Conservation (phyloP, 2,888 invertebrate species). For the Spisula solida region DNA sequence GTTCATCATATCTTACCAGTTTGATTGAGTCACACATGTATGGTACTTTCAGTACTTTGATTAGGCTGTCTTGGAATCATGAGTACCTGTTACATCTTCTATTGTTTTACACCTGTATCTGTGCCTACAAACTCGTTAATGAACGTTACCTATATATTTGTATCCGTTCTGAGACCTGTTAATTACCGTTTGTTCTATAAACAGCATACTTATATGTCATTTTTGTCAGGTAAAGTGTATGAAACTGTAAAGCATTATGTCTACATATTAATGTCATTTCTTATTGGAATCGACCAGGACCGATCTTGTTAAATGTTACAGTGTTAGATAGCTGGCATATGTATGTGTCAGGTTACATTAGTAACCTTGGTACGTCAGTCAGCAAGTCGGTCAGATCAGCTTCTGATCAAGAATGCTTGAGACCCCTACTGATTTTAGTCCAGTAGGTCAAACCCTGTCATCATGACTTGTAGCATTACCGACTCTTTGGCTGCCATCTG, state of each 20-base stretch:
- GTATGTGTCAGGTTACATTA: too few species aligned
- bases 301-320: too few species aligned
- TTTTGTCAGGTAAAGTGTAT: neutral
- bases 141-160: neutral
- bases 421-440: too few species aligned
- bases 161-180: neutral
- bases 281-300: neutral
- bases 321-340: too few species aligned
- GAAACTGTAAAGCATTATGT: neutral
- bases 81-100: neutral
- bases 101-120: slow-evolving; percentile 14
- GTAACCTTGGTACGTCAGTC: too few species aligned
- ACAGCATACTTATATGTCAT: neutral
- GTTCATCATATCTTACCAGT: neutral
- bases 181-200: slow-evolving; percentile 13
- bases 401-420: too few species aligned
- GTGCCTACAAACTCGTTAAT: neutral
- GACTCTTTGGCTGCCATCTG: too few species aligned
- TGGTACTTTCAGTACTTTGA: neutral
- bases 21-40: too few species aligned
- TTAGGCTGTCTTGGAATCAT: neutral
- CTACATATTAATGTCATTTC: neutral
- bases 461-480: too few species aligned
- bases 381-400: too few species aligned
- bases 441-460: too few species aligned